A percentile compares a stretch with the other conserved stretches of the same genome.
Evolutionary conservation across 1,140 invertebrate species (phyloP).

Genomic region (Geopemphigus sp.): DNA sequence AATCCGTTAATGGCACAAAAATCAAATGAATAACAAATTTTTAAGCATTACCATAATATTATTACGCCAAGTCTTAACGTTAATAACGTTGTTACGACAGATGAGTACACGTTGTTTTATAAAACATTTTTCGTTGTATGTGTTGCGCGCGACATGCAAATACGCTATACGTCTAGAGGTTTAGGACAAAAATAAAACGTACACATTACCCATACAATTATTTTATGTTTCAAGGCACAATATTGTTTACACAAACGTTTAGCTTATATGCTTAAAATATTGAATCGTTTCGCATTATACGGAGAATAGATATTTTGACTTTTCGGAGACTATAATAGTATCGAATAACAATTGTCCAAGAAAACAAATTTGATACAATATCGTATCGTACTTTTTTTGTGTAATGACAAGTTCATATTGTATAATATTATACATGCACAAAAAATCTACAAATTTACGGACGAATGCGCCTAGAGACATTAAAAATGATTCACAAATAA

Average conservation of each 20-base stretch:
- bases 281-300: not conserved
- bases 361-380: too few relatives aligned
- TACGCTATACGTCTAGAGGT: not conserved
- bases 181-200: not conserved
- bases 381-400: too few relatives aligned
- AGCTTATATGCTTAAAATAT: not conserved
- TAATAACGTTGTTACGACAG: not conserved
- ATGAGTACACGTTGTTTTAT: not conserved
- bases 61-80: not conserved
- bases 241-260: not conserved
- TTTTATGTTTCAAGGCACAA: not conserved
- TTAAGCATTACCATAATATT: not conserved
- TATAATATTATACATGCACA: too few relatives aligned
- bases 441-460: too few relatives aligned
- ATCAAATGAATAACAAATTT: not conserved
- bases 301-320: not conserved
- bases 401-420: too few relatives aligned
- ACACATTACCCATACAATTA: not conserved
- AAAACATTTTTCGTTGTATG: not conserved
- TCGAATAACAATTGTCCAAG: too few relatives aligned
- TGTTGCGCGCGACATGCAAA: slow-evolving; percentile 12
- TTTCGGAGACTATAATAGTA: not conserved
- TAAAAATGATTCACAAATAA: too few relatives aligned
- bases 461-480: too few relatives aligned
- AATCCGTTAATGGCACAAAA: not conserved